These are phyloP conservation scores for Actias luna DNA, from an alignment of 2,888 invertebrate species.

Conservation along the genomic window DNA sequence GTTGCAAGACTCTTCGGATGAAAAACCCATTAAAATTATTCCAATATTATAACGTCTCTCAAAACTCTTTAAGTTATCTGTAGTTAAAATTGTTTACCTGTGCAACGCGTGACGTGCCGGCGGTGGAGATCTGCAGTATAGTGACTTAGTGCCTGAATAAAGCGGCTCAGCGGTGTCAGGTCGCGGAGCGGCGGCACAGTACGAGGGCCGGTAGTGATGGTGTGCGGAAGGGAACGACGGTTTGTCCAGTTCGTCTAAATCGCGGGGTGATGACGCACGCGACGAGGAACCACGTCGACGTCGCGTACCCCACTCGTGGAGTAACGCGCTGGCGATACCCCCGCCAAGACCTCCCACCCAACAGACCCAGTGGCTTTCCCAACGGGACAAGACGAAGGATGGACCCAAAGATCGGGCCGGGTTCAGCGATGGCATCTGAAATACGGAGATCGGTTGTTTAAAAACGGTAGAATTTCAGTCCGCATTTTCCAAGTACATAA, in stretches of 20 bases:
- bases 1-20: too few relatives aligned
- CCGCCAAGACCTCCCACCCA: conserved; percentile 95
- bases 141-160: conserved; percentile 91
- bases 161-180: conserved; percentile 90
- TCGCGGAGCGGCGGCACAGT: conserved; percentile 85
- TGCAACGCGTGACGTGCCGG: conserved; percentile 91
- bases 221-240: conserved; percentile 76
- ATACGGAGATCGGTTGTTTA: conserved; percentile 26
- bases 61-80: too few relatives aligned
- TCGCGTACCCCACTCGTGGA: conserved; percentile 91
- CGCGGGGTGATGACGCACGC: conserved; percentile 87
- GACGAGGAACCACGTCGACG: conserved; percentile 77
- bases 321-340: conserved; percentile 88
- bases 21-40: too few relatives aligned
- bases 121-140: conserved; percentile 93
- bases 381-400: conserved; percentile 94
- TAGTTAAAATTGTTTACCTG: conserved; percentile 61
- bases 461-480: neutral
- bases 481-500: neutral
- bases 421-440: conserved; percentile 94
- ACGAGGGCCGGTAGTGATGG: conserved; percentile 82
- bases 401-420: conserved; percentile 95
- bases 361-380: conserved; percentile 96
- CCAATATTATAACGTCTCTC: too few relatives aligned
- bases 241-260: conserved; percentile 91